Evolutionary conservation across 2,797 vertebrate genomes (phyloP), one percentile per base, ranked within the genome.

Genomic region (Saxicola maurus): DNA sequence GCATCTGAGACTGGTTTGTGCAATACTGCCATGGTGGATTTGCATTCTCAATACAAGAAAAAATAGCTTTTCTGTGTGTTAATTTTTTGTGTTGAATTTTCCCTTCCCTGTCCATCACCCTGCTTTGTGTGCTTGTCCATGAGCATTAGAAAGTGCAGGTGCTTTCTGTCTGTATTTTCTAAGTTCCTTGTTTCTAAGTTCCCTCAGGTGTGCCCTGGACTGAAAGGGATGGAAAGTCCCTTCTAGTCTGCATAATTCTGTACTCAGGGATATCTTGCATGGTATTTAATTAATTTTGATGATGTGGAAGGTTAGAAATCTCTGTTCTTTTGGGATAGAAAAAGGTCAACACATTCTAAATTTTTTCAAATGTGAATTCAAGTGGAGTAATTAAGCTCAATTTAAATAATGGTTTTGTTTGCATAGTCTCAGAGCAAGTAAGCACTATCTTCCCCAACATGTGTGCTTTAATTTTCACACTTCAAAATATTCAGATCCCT

Each of bases 391-490:
- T 72, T 75, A 56, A 73, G 37, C 11, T 65, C 31, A 67, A 10
- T 74, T 67, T 65, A 69, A 65, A 23, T 55, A 69, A 55, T 40
- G 3, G 2, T 43, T 92, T 88, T 78, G 25, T 67, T 86, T 59
- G 17, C 64, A n/a, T 5, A 33, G 25, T 69, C 37, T 76, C 45
- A 53, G 19, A 46, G 19, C 48, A 82, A 69, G 46, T 15, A 49
- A 6, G 10, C 56, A 13, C 3, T 61, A 2, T 37, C 13, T 38
- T 62, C 20, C 6, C 17, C n/a, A 35, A 21, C 5, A 2, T 1
- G 2, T 13, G 25, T 2, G 0, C 24, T 75, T 6, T 59, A 17
- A 9, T 65, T 82, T 11, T 75, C 19, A 20, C 17, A 31, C 7
- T 13, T 24, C 1, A 2, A 48, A 31, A 62, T 69, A 23, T 55